Evolutionary conservation across 2,797 vertebrate genomes (phyloP).

Genomic region (Sebastes hubbsi): DNA sequence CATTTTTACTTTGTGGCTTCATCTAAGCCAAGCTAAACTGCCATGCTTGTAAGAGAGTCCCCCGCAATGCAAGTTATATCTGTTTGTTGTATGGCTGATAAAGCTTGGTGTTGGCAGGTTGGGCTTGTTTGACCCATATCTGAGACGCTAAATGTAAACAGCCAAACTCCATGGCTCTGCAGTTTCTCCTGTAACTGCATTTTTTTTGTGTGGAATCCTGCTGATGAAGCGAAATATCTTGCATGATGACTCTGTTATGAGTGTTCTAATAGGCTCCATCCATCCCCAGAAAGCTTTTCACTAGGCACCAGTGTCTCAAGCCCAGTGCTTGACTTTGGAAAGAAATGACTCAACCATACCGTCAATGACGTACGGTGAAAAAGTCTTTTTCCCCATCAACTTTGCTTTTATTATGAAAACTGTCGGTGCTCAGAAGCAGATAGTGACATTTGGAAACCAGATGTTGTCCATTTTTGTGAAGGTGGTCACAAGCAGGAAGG

Average conservation of each 20-base stretch:
- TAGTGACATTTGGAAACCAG: conserved; percentile 68
- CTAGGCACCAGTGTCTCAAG: conserved; percentile 23
- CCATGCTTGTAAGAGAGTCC: conserved; percentile 9
- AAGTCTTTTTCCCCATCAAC: conserved; percentile 14
- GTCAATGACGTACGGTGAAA: conserved; percentile 29
- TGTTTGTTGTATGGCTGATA: conserved; percentile 24
- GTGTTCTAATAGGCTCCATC: conserved; percentile 43
- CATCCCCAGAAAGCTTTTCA: conserved; percentile 28
- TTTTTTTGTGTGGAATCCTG: conserved; percentile 50
- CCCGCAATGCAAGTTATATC: not conserved
- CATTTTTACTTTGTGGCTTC: conserved; percentile 57
- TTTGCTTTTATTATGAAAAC: conserved; percentile 44
- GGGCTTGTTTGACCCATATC: conserved; percentile 76
- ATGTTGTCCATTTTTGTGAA: conserved; percentile 59
- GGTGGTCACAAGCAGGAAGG: conserved; percentile 61
- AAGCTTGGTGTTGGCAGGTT: conserved; percentile 55
- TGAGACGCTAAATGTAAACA: conserved; percentile 69
- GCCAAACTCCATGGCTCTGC: conserved; percentile 66
- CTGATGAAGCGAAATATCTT: conserved; percentile 68
- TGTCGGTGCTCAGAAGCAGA: conserved; percentile 29
- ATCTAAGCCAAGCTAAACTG: conserved; percentile 44
- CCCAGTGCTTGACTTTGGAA: conserved; percentile 39
- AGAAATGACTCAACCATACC: conserved; percentile 57
- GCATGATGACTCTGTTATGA: conserved; percentile 44
- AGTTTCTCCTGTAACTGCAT: conserved; percentile 60